Base-by-base conservation (phyloP, 2,113 vertebrate genomes). In the Xenus cinereus region DNA sequence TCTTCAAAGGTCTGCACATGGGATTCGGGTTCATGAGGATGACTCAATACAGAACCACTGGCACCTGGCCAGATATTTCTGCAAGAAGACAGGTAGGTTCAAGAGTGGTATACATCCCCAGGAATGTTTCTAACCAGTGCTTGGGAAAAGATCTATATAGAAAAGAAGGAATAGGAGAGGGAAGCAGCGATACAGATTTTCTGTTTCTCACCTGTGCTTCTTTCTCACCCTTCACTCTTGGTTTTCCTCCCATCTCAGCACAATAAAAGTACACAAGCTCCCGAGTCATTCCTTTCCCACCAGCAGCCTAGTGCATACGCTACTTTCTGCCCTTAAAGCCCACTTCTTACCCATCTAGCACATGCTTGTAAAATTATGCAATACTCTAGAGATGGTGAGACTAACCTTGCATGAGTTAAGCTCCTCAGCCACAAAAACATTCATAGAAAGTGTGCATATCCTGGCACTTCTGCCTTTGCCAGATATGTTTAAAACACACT, bases 51-150 rank as follows among this genome's bases (percentile, higher is more conserved):
- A 56, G 21, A 89, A 74, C 1, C 0, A 12, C 3, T 87, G 62
- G 21, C 18, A 81, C 8, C 43, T 60, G 33, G 46, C 14, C 54
- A 91, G 64, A 28, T 4, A 56, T 56, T 84, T 87, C 23, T 84
- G n/a, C 21, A 63, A 71, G 39, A 73, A 37, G 45, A 80, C 9
- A 54, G 18, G 9, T 27, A 69, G 9, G 2, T 43, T 78, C 26
- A 24, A 59, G 26, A 28, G 5, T 26, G 2, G 8, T 43, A 30
- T 3, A 48, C 7, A 28, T 51, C 10, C n/a, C 35, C 1, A 1
- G 28, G 24, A 76, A 43, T 32, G 43, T 43, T 84, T 91, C 39
- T 72, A 81, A 62, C 2, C 14, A 74, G 7, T 3, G 2, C 9
- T 64, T 80, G 17, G 48, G 28, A 66, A 41, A 43, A 68, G 3